Conservation (phyloP, 2,113 vertebrate genomes). For the Pituophis catenifer region DNA sequence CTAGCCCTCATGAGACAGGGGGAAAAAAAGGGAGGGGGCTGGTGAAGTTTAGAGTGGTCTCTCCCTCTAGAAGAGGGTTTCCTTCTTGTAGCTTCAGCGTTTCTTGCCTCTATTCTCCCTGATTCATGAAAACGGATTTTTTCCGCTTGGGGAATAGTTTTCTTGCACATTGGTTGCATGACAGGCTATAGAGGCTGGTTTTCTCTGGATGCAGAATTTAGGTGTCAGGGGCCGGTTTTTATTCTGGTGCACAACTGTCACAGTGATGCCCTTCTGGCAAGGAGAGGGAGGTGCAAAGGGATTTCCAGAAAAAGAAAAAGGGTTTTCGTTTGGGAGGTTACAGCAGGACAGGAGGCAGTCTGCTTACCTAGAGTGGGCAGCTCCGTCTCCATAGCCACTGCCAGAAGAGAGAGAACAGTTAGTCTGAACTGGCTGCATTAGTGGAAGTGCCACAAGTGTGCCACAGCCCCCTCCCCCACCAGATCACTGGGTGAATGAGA, state of each 20-base stretch:
- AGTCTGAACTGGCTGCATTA: background rate
- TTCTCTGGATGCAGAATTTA: background rate
- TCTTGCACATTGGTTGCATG: background rate
- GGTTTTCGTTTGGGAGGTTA: accelerated
- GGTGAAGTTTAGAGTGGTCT: background rate
- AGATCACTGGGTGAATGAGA: background rate
- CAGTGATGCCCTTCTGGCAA: background rate
- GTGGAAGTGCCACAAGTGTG: background rate
- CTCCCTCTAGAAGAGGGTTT: background rate
- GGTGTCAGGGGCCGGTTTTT: background rate
- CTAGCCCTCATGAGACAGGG: background rate
- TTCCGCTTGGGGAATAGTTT: background rate
- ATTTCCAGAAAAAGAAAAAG: background rate
- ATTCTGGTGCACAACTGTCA: background rate
- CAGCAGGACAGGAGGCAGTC: background rate
- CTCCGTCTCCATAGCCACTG: conserved; percentile 62
- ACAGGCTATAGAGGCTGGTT: background rate
- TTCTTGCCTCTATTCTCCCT: background rate
- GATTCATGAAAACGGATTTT: background rate
- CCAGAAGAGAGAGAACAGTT: conserved; percentile 35
- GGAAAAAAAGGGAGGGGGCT: background rate
- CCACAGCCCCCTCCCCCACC: background rate
- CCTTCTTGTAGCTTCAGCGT: background rate
- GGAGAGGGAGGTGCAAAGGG: background rate
- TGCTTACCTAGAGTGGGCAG: conserved; percentile 66